A percentile compares a stretch with the other conserved stretches of the same genome.
Conservation (phyloP, 1,140 invertebrate species). For the Trichomalopsis sarcophagae region DNA sequence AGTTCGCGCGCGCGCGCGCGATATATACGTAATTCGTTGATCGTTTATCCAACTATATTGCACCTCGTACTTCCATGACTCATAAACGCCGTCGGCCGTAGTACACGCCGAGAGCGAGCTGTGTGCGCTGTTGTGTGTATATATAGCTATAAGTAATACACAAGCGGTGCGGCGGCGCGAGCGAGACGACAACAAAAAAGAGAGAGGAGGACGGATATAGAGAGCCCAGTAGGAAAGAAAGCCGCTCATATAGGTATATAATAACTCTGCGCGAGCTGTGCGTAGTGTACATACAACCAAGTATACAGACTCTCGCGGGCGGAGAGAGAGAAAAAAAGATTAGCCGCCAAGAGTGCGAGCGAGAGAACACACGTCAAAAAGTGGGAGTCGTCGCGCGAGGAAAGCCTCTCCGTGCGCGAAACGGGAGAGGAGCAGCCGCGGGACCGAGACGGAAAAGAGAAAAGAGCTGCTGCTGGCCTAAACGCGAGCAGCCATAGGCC, state of each 20-base stretch:
- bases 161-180: neutral
- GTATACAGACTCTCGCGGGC: neutral
- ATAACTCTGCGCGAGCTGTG: neutral
- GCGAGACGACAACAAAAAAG: neutral
- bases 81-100: neutral
- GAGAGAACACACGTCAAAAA: conserved; percentile 49
- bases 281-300: neutral
- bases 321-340: conserved; percentile 19
- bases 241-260: conserved; percentile 22
- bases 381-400: conserved; percentile 48
- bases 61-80: conserved; percentile 38
- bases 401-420: conserved; percentile 12
- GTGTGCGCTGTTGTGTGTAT: neutral
- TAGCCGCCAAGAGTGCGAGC: conserved; percentile 2
- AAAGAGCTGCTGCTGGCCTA: conserved; percentile 19
- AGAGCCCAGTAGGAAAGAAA: conserved; percentile 5
- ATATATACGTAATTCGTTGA: conserved; percentile 16
- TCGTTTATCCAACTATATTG: conserved; percentile 46
- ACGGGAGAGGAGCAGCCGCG: neutral
- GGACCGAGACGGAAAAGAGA: conserved; percentile 23
- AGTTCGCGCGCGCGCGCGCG: too few species aligned
- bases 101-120: neutral
- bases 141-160: neutral
- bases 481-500: neutral
- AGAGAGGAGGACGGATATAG: conserved; percentile 20